Conservation (phyloP, 2,113 vertebrate genomes). For the Ardeotis arabs region DNA sequence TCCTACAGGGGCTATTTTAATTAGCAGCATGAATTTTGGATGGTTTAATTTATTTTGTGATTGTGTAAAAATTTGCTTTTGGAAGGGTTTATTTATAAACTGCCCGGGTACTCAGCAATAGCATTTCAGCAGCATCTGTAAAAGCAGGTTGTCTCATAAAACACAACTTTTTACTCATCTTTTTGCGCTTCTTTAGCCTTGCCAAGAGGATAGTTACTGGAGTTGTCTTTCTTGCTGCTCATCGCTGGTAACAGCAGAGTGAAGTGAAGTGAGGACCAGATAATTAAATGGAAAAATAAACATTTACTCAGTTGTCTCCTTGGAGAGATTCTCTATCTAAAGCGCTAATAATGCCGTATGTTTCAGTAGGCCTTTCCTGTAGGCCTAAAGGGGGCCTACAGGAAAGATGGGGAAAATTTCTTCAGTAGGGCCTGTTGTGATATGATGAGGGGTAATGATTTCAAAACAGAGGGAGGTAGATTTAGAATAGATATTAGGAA, state of each 20-base stretch:
- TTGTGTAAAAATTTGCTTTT: constrained; percentile 70
- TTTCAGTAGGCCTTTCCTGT: not conserved
- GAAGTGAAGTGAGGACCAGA: constrained; percentile 62
- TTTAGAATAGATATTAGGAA: too few relatives aligned
- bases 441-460: too few relatives aligned
- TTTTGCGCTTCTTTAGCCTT: constrained; percentile 43
- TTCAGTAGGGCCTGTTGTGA: too few relatives aligned
- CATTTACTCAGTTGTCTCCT: constrained; percentile 59
- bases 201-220: constrained; percentile 42
- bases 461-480: too few relatives aligned
- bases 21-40: constrained; percentile 79
- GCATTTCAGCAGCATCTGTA: constrained; percentile 69
- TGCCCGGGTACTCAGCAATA: constrained; percentile 72
- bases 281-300: constrained; percentile 82
- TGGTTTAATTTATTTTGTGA: constrained; percentile 80
- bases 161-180: constrained; percentile 12
- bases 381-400: too few relatives aligned
- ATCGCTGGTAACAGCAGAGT: constrained; percentile 65
- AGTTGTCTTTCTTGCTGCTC: constrained; percentile 44
- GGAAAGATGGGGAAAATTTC: too few relatives aligned
- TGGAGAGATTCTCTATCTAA: constrained; percentile 10
- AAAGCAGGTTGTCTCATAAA: constrained; percentile 58
- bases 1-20: constrained; percentile 80
- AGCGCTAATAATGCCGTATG: not conserved
- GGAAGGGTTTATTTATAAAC: constrained; percentile 74